A percentile compares a stretch with the other conserved stretches of the same genome.
These are phyloP conservation scores for Drosophila athabasca DNA, from an alignment of 1,140 invertebrate species.

Conservation along the genomic window DNA sequence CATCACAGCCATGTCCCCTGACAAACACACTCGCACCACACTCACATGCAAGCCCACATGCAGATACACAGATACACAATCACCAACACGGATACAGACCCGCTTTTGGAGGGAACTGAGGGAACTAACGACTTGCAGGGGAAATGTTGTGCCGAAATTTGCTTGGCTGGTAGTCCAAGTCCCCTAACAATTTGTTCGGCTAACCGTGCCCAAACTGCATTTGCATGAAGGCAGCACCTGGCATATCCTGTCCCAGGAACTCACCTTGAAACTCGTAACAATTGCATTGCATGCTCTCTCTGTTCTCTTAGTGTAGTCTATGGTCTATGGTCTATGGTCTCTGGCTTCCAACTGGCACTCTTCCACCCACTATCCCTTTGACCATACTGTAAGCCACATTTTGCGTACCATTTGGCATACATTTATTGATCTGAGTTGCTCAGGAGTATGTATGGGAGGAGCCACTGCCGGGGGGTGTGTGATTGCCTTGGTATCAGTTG, in stretches of 20 bases:
- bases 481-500: slow-evolving; percentile 52
- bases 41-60: not conserved
- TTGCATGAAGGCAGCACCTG: slow-evolving; percentile 22
- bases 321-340: not conserved
- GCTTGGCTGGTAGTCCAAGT: slow-evolving; percentile 7
- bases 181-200: slow-evolving; percentile 32
- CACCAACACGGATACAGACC: slow-evolving; percentile 17
- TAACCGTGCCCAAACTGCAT: slow-evolving; percentile 21
- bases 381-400: slow-evolving; percentile 15
- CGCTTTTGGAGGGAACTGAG: slow-evolving; percentile 17
- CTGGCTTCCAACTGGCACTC: slow-evolving; percentile 1
- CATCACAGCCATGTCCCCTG: slow-evolving; percentile 24
- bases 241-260: slow-evolving; percentile 2
- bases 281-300: slow-evolving; percentile 24
- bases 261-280: slow-evolving; percentile 19
- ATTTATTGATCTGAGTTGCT: slow-evolving; percentile 56
- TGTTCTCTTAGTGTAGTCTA: not conserved
- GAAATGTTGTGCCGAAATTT: slow-evolving; percentile 20
- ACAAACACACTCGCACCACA: slow-evolving; percentile 8
- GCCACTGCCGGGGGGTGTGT: not conserved
- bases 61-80: slow-evolving; percentile 1
- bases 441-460: not conserved
- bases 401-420: slow-evolving; percentile 24
- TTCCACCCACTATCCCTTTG: too few relatives aligned
- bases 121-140: slow-evolving; percentile 41